A percentile compares a stretch with the other conserved stretches of the same genome.
Conservation (phyloP, 2,888 invertebrate genomes). For the Lasioglossum leucozonium region DNA sequence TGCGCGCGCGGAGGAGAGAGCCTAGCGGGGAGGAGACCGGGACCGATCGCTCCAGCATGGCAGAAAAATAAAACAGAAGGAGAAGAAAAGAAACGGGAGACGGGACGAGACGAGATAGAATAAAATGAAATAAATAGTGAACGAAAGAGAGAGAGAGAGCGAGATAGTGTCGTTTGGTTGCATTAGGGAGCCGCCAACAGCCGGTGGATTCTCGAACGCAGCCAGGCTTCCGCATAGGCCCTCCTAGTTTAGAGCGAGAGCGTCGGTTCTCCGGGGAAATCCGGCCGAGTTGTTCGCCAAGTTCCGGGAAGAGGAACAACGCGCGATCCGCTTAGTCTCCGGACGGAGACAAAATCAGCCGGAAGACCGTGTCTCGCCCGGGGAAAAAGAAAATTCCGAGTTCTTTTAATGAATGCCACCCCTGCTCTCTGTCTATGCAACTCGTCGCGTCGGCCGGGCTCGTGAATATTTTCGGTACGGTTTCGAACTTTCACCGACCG, state of each 20-base stretch:
- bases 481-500: background rate
- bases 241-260: background rate
- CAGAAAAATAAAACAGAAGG: background rate
- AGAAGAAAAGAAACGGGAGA: background rate
- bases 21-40: background rate
- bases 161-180: constrained; percentile 3
- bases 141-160: no score
- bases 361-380: background rate
- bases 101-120: no score
- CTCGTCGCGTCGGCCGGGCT: background rate
- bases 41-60: background rate
- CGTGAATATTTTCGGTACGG: constrained; percentile 9
- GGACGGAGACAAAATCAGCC: constrained; percentile 18
- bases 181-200: background rate
- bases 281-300: constrained; percentile 6
- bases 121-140: background rate
- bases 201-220: background rate
- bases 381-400: background rate
- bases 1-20: constrained; percentile 24
- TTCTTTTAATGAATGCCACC: background rate
- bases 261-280: constrained; percentile 49
- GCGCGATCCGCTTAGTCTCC: background rate
- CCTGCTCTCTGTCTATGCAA: background rate
- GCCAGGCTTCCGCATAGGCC: background rate
- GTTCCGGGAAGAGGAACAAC: constrained; percentile 23